Evolutionary conservation across 2,797 vertebrate species (phyloP).

Genomic region (Rhynchonycteris naso): DNA sequence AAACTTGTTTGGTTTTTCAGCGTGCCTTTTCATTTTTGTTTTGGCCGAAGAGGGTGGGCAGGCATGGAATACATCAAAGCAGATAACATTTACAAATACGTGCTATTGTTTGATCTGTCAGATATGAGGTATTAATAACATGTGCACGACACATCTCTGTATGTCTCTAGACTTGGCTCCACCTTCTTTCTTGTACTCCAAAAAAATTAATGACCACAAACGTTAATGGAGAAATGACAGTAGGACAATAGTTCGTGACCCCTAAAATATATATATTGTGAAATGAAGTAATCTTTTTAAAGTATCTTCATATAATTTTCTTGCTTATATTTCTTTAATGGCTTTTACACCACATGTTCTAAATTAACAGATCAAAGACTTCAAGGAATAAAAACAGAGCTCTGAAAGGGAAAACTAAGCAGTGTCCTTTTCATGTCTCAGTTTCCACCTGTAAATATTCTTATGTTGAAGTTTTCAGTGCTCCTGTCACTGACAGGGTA

Average conservation of each 20-base stretch:
- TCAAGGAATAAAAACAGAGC: constrained; percentile 20
- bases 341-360: constrained; percentile 19
- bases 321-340: constrained; percentile 50
- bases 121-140: neutral
- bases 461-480: constrained; percentile 35
- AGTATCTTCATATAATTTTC: neutral
- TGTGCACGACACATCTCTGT: neutral
- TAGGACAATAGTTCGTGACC: constrained; percentile 32
- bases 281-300: constrained; percentile 57
- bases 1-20: constrained; percentile 26
- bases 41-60: neutral
- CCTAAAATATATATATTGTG: constrained; percentile 6
- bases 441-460: constrained; percentile 36
- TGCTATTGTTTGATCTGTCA: neutral
- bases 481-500: neutral
- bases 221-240: constrained; percentile 17
- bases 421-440: neutral
- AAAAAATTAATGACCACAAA: neutral
- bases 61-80: neutral
- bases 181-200: constrained; percentile 26
- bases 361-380: constrained; percentile 60
- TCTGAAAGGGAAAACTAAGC: neutral
- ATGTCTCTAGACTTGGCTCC: neutral
- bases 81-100: neutral
- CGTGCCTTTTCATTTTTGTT: constrained; percentile 50